A percentile compares a stretch with the other conserved stretches of the same genome.
phyloP scores from a whole-genome alignment of 2,113 vertebrate genomes.

The Oncorhynchus keta region DNA sequence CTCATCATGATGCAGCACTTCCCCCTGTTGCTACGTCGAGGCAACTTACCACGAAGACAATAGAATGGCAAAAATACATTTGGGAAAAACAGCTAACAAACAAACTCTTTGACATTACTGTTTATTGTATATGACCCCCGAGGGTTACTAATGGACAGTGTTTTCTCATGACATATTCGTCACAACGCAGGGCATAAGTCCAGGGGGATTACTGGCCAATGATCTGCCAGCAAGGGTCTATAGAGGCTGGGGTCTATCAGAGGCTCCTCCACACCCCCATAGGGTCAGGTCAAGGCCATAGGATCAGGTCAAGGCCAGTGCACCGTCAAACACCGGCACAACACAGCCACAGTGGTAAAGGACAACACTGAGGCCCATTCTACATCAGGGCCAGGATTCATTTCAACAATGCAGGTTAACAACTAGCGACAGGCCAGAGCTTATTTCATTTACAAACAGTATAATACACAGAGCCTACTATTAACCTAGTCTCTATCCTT shows the following conservation, averaged over 20 bases:
- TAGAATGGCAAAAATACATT: too few species aligned
- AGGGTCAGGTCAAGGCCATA: conserved; percentile 30
- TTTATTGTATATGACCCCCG: too few species aligned
- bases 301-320: conserved; percentile 45
- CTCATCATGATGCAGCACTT: too few species aligned
- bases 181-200: conserved; percentile 25
- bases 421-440: not conserved
- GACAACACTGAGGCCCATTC: not conserved
- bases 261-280: conserved; percentile 7
- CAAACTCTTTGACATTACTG: too few species aligned
- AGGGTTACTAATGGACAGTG: not conserved
- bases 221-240: conserved; percentile 29
- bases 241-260: conserved; percentile 30
- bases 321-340: conserved; percentile 33
- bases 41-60: too few species aligned
- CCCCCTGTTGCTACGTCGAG: not conserved
- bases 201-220: conserved; percentile 53
- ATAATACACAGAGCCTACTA: not conserved
- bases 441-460: not conserved
- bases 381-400: not conserved
- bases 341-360: conserved; percentile 4
- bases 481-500: conserved; percentile 1
- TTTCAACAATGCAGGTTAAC: conserved; percentile 17
- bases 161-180: conserved; percentile 41
- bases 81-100: too few species aligned